Base-by-base conservation (phyloP, 2,888 invertebrate genomes). In the Gastracanthus pulcherrimus region DNA sequence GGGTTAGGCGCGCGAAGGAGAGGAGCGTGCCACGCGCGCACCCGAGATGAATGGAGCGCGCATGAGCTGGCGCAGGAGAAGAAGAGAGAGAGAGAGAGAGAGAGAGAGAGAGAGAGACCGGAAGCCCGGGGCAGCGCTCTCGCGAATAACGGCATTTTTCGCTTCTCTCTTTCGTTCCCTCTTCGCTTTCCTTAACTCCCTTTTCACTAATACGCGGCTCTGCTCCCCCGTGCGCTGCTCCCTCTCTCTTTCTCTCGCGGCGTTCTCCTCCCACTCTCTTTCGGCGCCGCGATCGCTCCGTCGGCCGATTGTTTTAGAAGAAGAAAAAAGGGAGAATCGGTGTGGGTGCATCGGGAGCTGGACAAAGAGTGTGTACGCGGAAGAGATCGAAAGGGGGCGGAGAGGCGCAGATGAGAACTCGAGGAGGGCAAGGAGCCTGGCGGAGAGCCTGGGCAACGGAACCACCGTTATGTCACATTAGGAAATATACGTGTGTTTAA, bases 381-480 rank as follows among this genome's bases (percentile, higher is more conserved):
- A n/a, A n/a, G n/a, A n/a, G n/a, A n/a, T n/a, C n/a, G n/a, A n/a
- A n/a, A n/a, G n/a, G n/a, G n/a, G n/a, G n/a, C n/a, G n/a, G n/a
- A n/a, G n/a, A n/a, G n/a, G n/a, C n/a, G n/a, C n/a, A n/a, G n/a
- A n/a, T n/a, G n/a, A n/a, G n/a, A n/a, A n/a, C n/a, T n/a, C n/a
- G n/a, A n/a, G n/a, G n/a, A n/a, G n/a, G n/a, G n/a, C n/a, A n/a
- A n/a, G n/a, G n/a, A n/a, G n/a, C n/a, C n/a, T n/a, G n/a, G n/a
- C n/a, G n/a, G n/a, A n/a, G n/a, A n/a, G n/a, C n/a, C n/a, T n/a
- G n/a, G 11, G 11, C n/a, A 6, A 5, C 64, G 81, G 84, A 81
- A 76, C 74, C 83, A 89, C 91, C 91, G 91, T 91, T 91, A 91
- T 90, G 89, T 90, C 90, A 91, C 89, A 91, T 91, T 90, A 91